Percentiles rank a stretch among this genome's conserved stretches.
These are phyloP conservation scores for Calliphora vomitoria DNA, from an alignment of 2,888 invertebrate genomes.

Conservation along the genomic window DNA sequence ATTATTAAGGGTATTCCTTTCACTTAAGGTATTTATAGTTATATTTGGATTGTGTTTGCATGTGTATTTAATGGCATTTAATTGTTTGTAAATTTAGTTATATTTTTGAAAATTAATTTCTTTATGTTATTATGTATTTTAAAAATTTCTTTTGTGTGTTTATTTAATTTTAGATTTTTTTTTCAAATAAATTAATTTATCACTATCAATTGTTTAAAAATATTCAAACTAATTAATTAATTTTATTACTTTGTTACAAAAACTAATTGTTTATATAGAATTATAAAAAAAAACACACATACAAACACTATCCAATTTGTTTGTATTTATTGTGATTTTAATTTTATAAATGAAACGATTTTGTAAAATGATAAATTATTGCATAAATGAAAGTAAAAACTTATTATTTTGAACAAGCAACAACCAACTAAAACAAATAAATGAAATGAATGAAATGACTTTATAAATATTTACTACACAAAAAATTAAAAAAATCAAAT, in stretches of 20 bases:
- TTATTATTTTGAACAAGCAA: background rate
- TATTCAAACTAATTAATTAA: constrained; percentile 5
- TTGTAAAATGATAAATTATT: constrained; percentile 8
- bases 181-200: background rate
- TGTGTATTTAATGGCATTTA: too few relatives aligned
- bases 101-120: background rate
- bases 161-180: background rate
- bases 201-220: constrained; percentile 20
- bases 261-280: background rate
- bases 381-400: background rate
- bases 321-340: constrained; percentile 15
- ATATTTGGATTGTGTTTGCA: too few relatives aligned
- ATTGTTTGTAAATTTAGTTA: too few relatives aligned
- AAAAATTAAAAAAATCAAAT: background rate
- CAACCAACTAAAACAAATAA: constrained; percentile 24
- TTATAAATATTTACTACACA: constrained; percentile 3
- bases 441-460: constrained; percentile 31
- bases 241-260: background rate
- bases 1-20: too few relatives aligned
- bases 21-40: too few relatives aligned
- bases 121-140: background rate
- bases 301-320: background rate
- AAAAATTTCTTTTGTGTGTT: background rate
- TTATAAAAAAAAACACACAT: background rate
- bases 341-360: background rate